phyloP scores from a whole-genome alignment of 2,797 vertebrate genomes.

The Artibeus lituratus region DNA sequence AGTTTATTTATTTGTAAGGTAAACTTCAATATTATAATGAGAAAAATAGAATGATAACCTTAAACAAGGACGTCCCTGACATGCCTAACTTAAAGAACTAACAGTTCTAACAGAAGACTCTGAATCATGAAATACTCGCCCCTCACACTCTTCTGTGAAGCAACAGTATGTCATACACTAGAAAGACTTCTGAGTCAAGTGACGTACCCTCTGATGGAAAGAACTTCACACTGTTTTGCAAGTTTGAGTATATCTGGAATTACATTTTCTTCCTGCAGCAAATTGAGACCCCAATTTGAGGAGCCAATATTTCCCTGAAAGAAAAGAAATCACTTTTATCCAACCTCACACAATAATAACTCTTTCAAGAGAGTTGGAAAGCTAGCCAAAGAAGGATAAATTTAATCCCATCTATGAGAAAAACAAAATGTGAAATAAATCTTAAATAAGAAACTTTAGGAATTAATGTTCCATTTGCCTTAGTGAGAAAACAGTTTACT shows the following conservation, averaged over 20 bases:
- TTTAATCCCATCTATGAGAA: not conserved
- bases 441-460: not conserved
- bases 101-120: not conserved
- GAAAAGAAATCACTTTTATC: slow-evolving; percentile 43
- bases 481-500: slow-evolving; percentile 25
- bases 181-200: slow-evolving; percentile 32
- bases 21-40: slow-evolving; percentile 25
- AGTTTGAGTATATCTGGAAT: slow-evolving; percentile 94
- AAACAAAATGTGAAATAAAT: not conserved
- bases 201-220: slow-evolving; percentile 95
- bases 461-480: slow-evolving; percentile 1
- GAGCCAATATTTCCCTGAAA: slow-evolving; percentile 97
- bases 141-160: not conserved
- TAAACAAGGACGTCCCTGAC: not conserved
- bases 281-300: slow-evolving; percentile 98
- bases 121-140: not conserved
- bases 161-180: not conserved
- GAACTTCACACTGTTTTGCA: slow-evolving; percentile 96
- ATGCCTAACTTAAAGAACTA: not conserved
- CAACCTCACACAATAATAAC: not conserved
- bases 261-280: slow-evolving; percentile 98
- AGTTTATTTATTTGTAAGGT: not conserved
- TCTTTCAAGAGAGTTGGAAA: slow-evolving; percentile 35
- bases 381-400: not conserved
- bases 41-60: slow-evolving; percentile 2